Conservation (phyloP, 2,797 vertebrate species). For the Anas georgica region DNA sequence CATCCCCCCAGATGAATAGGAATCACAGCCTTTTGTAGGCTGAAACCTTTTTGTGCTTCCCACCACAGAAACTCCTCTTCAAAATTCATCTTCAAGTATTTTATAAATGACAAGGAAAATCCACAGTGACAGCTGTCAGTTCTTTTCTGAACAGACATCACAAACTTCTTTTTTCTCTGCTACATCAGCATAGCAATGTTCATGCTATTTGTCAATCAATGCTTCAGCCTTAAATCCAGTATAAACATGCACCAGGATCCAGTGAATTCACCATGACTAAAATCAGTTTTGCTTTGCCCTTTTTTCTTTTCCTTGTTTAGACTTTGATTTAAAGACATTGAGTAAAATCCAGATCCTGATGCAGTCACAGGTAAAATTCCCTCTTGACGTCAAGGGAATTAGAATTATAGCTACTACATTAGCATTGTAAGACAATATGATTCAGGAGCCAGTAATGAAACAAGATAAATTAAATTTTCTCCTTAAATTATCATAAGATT, state of each 20-base stretch:
- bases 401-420: neutral
- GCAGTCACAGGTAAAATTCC: neutral
- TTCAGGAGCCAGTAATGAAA: neutral
- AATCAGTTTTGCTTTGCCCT: neutral
- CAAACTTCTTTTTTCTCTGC: neutral
- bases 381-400: neutral
- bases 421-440: neutral
- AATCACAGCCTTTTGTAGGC: neutral
- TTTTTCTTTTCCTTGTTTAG: neutral
- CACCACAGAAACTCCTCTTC: neutral
- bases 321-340: neutral
- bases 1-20: neutral
- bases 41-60: neutral
- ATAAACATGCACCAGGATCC: neutral
- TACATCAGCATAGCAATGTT: neutral
- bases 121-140: neutral
- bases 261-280: neutral
- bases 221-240: neutral
- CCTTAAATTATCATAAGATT: neutral
- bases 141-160: neutral
- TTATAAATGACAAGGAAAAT: neutral
- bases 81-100: neutral
- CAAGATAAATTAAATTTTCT: neutral
- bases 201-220: neutral
- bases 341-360: neutral